Base-by-base conservation (phyloP, 2,113 vertebrate species). In the Drymodes brunneopygia region DNA sequence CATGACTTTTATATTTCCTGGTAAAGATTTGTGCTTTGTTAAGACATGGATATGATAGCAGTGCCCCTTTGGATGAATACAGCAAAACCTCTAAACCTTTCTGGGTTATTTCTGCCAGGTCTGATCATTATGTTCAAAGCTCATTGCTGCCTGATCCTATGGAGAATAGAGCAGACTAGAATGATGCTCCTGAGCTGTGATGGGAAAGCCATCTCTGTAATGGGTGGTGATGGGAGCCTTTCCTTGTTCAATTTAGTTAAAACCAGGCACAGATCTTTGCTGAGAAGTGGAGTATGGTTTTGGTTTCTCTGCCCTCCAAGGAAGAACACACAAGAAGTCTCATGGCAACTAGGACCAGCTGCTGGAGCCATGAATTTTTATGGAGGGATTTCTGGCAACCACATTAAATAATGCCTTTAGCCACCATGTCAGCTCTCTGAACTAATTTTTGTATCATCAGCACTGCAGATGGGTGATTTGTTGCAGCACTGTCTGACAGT, bases 261-360 rank as follows among this genome's bases (percentile, higher is more conserved):
- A 78, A 90, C 45, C 53, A 54, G 35, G 20, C 40, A 50, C 20
- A 31, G 31, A 35, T 75, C 75, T 94, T 70, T 38, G 12, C 29
- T 50, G 77, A 73, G 56, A 45, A 0, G 0, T 28, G 12, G 21
- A 66, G 11, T 51, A 36, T 54, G 72, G 66, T 44, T 92, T 92
- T 74, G 81, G 21, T 56, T 85, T 86, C 67, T 66, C 57, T 92
- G 56, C 25, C 45, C 79, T 71, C n/a, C 4, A 2, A 18, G 73
- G 35, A 84, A 87, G 90, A 95, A 92, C 86, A 91, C 81, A 84
- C 74, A 92, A 82, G 88, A 78, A 90, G 74, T 45, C 71, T 78
- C 53, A 54, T 12, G 25, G 61, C 65, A 94, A 71, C 88, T 40
- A 72, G 66, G 15, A 93, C 51, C 79, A 92, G 79, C 53, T 93